These are phyloP conservation scores for Turnix velox DNA, from an alignment of 2,113 vertebrate species.

Conservation along the genomic window DNA sequence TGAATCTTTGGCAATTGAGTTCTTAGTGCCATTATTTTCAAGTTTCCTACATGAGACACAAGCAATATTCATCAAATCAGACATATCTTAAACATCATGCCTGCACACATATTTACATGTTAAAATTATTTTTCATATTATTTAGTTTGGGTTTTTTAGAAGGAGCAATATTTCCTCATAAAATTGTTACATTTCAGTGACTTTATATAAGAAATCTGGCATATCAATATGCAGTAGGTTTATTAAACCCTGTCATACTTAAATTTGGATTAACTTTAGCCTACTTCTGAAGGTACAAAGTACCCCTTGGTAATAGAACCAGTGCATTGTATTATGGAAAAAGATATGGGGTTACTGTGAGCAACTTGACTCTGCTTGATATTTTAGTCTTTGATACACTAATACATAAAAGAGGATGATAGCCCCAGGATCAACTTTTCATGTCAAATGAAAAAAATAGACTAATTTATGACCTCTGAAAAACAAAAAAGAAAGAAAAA, in stretches of 20 bases:
- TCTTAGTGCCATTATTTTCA: slow-evolving; percentile 18
- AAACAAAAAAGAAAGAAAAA: no score
- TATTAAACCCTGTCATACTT: neutral
- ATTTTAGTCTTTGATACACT: neutral
- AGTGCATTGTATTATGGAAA: neutral
- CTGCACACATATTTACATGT: slow-evolving; percentile 35
- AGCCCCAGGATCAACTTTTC: neutral
- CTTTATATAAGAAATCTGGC: slow-evolving; percentile 19
- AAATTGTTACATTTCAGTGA: slow-evolving; percentile 37
- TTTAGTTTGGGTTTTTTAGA: neutral
- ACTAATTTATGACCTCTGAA: neutral
- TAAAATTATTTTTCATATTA: slow-evolving; percentile 12
- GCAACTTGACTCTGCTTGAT: neutral
- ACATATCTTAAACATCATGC: neutral
- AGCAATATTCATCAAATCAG: slow-evolving; percentile 42
- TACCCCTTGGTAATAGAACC: neutral
- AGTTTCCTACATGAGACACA: neutral
- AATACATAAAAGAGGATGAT: neutral
- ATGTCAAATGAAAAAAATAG: neutral
- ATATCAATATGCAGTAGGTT: neutral
- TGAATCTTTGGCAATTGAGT: neutral
- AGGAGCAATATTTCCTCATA: slow-evolving; percentile 5
- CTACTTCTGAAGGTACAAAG: neutral
- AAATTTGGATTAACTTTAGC: neutral
- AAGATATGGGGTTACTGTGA: fast-evolving